Evolutionary conservation across 2,113 vertebrate genomes (phyloP).

Genomic region (Perca schrenkii): DNA sequence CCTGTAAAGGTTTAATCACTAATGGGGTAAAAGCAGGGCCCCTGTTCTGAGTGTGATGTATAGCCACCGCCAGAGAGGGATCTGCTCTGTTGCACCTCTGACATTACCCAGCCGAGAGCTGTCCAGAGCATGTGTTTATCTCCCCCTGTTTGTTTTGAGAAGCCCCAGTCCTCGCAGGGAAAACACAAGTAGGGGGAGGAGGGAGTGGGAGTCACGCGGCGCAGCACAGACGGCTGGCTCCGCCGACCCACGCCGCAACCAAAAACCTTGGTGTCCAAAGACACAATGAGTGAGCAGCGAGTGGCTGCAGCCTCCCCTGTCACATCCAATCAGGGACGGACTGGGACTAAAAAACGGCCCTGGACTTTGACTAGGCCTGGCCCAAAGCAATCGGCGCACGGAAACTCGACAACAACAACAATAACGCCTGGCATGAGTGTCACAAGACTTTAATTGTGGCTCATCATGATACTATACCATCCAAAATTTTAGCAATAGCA

Average conservation of each 20-base stretch:
- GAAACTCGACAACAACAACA: too few species aligned
- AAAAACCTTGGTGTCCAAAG: slow-evolving; percentile 58
- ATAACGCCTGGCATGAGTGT: too few species aligned
- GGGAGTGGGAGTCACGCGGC: slow-evolving; percentile 66
- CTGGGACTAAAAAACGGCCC: too few species aligned
- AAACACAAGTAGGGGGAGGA: slow-evolving; percentile 79
- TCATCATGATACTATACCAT: too few species aligned
- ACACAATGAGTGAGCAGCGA: slow-evolving; percentile 54
- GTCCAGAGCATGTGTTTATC: slow-evolving; percentile 82
- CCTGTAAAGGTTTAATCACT: slow-evolving; percentile 66
- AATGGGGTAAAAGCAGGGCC: slow-evolving; percentile 63
- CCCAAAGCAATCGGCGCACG: too few species aligned
- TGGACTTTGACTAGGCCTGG: too few species aligned
- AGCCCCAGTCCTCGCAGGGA: slow-evolving; percentile 81
- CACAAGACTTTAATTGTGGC: too few species aligned
- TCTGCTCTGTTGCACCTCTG: slow-evolving; percentile 79
- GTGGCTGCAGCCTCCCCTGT: slow-evolving; percentile 47
- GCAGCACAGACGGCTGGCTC: slow-evolving; percentile 48
- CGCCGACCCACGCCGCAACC: slow-evolving; percentile 50
- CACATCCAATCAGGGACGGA: slow-evolving; percentile 55
- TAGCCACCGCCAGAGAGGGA: slow-evolving; percentile 70
- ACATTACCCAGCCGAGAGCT: slow-evolving; percentile 79
- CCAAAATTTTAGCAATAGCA: too few species aligned
- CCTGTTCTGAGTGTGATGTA: slow-evolving; percentile 78
- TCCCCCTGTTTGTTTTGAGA: slow-evolving; percentile 84